Base-by-base conservation (phyloP, 2,888 invertebrate genomes). In the Diaphora mendica region DNA sequence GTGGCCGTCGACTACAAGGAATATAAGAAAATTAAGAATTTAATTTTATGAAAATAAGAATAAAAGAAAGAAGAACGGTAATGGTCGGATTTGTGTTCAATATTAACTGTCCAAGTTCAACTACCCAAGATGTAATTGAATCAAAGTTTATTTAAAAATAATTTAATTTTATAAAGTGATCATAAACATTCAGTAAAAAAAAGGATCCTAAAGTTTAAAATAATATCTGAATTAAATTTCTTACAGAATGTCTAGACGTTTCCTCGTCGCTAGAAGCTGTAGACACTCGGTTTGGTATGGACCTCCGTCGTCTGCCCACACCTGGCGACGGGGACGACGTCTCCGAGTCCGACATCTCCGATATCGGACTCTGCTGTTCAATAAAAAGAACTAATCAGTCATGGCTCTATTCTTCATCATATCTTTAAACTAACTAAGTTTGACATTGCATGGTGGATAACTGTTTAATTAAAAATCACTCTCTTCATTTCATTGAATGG, bases 281-380 rank as follows among this genome's bases (percentile, higher is more conserved):
- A 70, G 96, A 92, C 75, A 93, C 92, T 75, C 93, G 89, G 81
- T 90, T 90, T 51, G 91, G 89, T 70, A 88, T 85, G 66, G 93
- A 90, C 73, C 94, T 87, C 72, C 94, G 86, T 70, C 93, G 87
- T 59, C 94, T 87, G 75, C 84, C 81, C 55, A 87, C 87, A 30
- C 87, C 91, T 48, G 94, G 92, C 13, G 94, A 91, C 55, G 93
- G 91, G 64, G 93, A 92, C 39, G 95, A 92, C 72, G 94, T 89
- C 77, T 96, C 96, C 55, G 96, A 96, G 81, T 97, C 97, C 9
- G 97, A 97, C 80, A 97, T 91, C 87, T 96, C 96, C 79, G 97
- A 97, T 75, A 97, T 91, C 76, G 97, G 94, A 86, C 94, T 95
- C 94, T 96, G 90, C 77, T 82, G 85, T 30, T 74, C 71, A 77